These are phyloP conservation scores for Clinocottus analis DNA, from an alignment of 2,113 vertebrate species.

Conservation along the genomic window DNA sequence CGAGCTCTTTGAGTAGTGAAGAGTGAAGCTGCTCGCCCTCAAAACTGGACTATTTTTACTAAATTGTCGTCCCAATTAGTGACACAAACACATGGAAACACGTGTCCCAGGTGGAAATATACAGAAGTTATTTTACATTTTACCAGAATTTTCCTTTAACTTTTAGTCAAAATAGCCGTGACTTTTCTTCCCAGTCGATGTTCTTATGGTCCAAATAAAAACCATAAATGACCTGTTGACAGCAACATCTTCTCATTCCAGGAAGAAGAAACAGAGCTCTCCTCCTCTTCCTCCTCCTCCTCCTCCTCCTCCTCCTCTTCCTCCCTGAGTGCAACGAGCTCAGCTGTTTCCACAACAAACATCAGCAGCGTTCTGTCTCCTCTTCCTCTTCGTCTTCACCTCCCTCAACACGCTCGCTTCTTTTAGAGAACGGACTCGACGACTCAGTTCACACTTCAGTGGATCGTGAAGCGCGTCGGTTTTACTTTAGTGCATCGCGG, in stretches of 20 bases:
- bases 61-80: not conserved
- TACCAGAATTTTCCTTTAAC: not conserved
- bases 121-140: not conserved
- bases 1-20: not conserved
- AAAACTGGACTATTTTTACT: not conserved
- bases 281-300: not conserved
- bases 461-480: not conserved
- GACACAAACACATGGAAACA: not conserved
- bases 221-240: too few relatives aligned
- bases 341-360: constrained; percentile 78
- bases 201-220: not conserved
- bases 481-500: too few relatives aligned
- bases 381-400: too few relatives aligned
- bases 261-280: constrained; percentile 17
- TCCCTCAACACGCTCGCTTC: constrained; percentile 16
- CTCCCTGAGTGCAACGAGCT: constrained; percentile 55
- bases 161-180: not conserved
- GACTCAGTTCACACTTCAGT: not conserved
- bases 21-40: too few relatives aligned
- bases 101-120: not conserved
- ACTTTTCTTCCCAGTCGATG: not conserved
- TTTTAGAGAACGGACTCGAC: not conserved
- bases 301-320: too few relatives aligned
- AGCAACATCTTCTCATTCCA: too few relatives aligned
- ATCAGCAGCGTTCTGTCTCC: too few relatives aligned